Evolutionary conservation across 2,113 vertebrate species (phyloP), one percentile per base, ranked within the genome.

Genomic region (Corynorhinus townsendii): DNA sequence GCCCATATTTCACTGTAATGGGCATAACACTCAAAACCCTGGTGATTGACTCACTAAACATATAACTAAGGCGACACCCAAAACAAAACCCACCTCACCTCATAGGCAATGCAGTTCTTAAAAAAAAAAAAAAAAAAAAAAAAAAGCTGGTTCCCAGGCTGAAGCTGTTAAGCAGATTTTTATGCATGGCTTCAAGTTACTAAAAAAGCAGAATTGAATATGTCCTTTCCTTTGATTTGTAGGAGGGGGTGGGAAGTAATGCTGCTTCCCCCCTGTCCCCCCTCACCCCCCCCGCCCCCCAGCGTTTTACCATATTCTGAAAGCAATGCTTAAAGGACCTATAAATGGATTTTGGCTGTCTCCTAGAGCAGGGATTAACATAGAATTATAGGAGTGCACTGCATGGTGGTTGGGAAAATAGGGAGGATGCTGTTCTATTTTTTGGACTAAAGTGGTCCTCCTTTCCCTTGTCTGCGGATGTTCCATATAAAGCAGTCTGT

Each of bases 81-180:
- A 76, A 95, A 83, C 81, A 96, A 96, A 91, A 73, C 22, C 72
- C 35, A 90, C 72, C 54, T 94, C 35, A 90, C 72, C 54, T 94
- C 72, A 64, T 11, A 73, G 77, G n/a, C 81, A 40, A 4, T 86
- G 59, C 2, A 11, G 43, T 69, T 92, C 90, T 66, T 87, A 83
- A 7, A 17, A 76, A 85, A 40, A 43, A 43, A 12, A 20, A n/a
- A n/a, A n/a, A 68, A 54, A 11, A 52, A 33, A 16, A 43, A 49
- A 12, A 20, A 72, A 11, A 89, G 19, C 20, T 68, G 45, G 84
- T 93, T 97, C 88, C 69, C 90, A 96, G 93, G 77, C 85, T 92
- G 64, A 92, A 96, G 73, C 85, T 93, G 77, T 95, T 93, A 82
- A 94, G 73, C 82, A 86, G 92, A 95, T 97, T 96, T 96, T 90